A percentile compares a stretch with the other conserved stretches of the same genome.
Conservation (phyloP, 2,888 invertebrate genomes). For the Rotaria sp. region DNA sequence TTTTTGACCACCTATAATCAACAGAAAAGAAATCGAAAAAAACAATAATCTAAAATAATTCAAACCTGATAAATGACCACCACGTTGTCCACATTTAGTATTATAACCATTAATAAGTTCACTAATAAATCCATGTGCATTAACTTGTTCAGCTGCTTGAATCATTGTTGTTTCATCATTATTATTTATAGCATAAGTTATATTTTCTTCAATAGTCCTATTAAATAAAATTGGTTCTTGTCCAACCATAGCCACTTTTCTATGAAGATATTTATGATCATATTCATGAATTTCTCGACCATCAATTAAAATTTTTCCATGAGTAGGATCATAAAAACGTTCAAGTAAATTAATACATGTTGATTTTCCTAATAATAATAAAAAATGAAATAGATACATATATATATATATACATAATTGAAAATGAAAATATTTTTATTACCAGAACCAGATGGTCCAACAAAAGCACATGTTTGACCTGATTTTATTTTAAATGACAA, state of each 20-base stretch:
- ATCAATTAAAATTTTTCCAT: slow-evolving; percentile 54
- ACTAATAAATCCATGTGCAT: slow-evolving; percentile 55
- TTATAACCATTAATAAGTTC: slow-evolving; percentile 55
- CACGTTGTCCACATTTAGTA: slow-evolving; percentile 55
- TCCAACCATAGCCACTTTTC: slow-evolving; percentile 55
- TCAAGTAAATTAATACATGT: slow-evolving; percentile 56
- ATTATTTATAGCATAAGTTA: slow-evolving; percentile 52
- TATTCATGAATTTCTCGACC: slow-evolving; percentile 50
- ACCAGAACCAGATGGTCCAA: slow-evolving; percentile 55
- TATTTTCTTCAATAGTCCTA: slow-evolving; percentile 53
- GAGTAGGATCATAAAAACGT: slow-evolving; percentile 54
- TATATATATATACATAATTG: neutral
- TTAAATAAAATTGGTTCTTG: slow-evolving; percentile 57
- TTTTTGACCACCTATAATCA: neutral
- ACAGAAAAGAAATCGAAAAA: neutral
- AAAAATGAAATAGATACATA: neutral
- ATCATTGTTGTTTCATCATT: slow-evolving; percentile 42
- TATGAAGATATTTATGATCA: slow-evolving; percentile 55
- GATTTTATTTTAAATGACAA: slow-evolving; percentile 54
- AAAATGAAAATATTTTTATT: neutral
- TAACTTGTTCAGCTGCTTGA: slow-evolving; percentile 53
- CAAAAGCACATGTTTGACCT: slow-evolving; percentile 56
- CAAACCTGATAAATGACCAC: slow-evolving; percentile 53
- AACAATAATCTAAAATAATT: neutral
- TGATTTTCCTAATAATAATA: slow-evolving; percentile 46